Base-by-base conservation (phyloP, 2,797 vertebrate genomes). In the Centropyge bicolor region DNA sequence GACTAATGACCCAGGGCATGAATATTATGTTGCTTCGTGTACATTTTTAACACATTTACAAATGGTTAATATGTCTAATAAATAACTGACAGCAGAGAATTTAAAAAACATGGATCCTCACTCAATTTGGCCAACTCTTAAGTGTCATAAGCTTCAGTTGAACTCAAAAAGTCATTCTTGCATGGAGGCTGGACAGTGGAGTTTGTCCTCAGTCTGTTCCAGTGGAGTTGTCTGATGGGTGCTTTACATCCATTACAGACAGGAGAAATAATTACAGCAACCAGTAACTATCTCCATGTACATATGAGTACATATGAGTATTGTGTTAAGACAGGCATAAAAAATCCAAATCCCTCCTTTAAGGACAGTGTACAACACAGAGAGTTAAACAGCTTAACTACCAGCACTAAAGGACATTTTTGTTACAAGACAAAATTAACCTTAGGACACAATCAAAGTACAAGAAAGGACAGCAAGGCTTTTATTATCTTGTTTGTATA, bases 401-500 rank as follows among this genome's bases (percentile, higher is more conserved):
- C 13, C 5, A 67, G 19, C 43, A 57, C 41, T 22, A 24, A 0
- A n/a, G 14, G 20, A 1, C 4, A 35, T 74, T 10, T 48, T 46
- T 35, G 2, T 38, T 76, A 71, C 10, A 51, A 22, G 19, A 22
- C 36, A 6, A 68, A 81, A 76, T 20, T 0, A 83, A 54, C 17
- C 67, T 20, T 7, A 59, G 7, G 19, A 68, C 52, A 64, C 27
- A 77, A 46, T 31, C 19, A 65, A 16, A 6, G 43, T n/a, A 40
- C 11, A 66, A 74, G 41, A 75, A 76, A 81, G 22, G 85, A 81
- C 36, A 55, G 1, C 46, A 9, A 76, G 5, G 4, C 0, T 72
- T 89, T 81, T 74, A 65, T 83, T 77, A 57, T 70, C 0, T 45
- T 75, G n/a, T 68, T 70, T 67, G 62, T 84, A 74, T 76, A 72